Conservation (phyloP, 2,888 invertebrate species). For the Orthosia gracilis region DNA sequence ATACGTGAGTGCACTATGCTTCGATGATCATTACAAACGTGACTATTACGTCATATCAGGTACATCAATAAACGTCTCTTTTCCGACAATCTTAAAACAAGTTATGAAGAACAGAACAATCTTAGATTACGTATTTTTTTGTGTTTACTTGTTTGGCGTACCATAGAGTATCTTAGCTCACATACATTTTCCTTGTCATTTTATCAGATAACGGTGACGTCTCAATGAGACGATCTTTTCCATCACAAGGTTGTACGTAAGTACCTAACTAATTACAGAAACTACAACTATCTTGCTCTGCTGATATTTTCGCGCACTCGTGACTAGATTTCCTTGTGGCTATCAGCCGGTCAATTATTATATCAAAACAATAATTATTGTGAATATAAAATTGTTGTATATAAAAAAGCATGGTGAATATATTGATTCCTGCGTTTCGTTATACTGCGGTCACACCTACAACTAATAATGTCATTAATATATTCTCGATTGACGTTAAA, state of each 20-base stretch:
- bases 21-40: conserved; percentile 24
- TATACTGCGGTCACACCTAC: conserved; percentile 49
- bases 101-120: conserved; percentile 15
- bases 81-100: conserved; percentile 21
- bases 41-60: conserved; percentile 24
- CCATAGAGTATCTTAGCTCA: conserved; percentile 57
- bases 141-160: conserved; percentile 64
- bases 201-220: conserved; percentile 76
- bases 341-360: background rate
- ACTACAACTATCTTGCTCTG: conserved; percentile 29
- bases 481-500: conserved; percentile 33
- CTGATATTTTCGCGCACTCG: conserved; percentile 36
- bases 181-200: conserved; percentile 71
- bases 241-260: conserved; percentile 64
- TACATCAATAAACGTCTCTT: conserved; percentile 12
- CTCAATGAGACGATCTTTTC: conserved; percentile 73
- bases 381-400: conserved; percentile 25
- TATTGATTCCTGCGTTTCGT: conserved; percentile 44
- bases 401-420: conserved; percentile 19
- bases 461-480: conserved; percentile 19
- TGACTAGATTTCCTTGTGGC: conserved; percentile 37
- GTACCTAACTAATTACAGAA: conserved; percentile 46
- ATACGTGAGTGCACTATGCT: background rate
- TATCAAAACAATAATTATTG: conserved; percentile 11
- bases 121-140: conserved; percentile 34